phyloP scores from a whole-genome alignment of 2,888 invertebrate species.

The Helicoverpa assulta region DNA sequence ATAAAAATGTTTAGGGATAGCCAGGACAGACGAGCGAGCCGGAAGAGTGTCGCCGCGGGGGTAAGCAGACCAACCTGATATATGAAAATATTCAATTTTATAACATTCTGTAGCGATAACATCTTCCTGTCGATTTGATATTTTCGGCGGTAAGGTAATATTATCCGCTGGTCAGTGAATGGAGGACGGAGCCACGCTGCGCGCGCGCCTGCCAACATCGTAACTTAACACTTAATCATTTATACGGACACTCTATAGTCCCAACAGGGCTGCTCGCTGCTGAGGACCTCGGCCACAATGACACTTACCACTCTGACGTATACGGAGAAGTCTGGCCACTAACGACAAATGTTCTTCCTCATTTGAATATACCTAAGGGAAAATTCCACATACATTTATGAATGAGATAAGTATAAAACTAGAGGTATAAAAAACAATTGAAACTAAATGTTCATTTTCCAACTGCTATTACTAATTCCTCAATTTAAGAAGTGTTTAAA shows the following conservation, averaged over 20 bases:
- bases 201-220: constrained; percentile 82
- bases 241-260: constrained; percentile 85
- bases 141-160: constrained; percentile 89
- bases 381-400: not conserved
- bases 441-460: not conserved
- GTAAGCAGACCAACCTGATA: constrained; percentile 75
- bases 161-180: constrained; percentile 84
- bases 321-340: constrained; percentile 34
- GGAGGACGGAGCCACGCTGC: constrained; percentile 84
- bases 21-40: constrained; percentile 60
- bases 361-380: constrained; percentile 60
- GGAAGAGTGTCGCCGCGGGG: constrained; percentile 83
- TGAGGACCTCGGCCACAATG: constrained; percentile 62
- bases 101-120: constrained; percentile 88
- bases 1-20: constrained; percentile 74
- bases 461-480: too few relatives aligned
- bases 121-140: constrained; percentile 89
- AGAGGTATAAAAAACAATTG: not conserved
- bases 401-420: not conserved
- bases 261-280: constrained; percentile 63
- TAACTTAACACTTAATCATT: constrained; percentile 90
- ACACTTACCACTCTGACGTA: constrained; percentile 56
- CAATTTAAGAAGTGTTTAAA: not conserved
- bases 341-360: constrained; percentile 56
- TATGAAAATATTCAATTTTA: constrained; percentile 90